Evolutionary conservation across 2,113 vertebrate genomes (phyloP), one percentile per base, ranked within the genome.

Genomic region (Erythrolamprus reginae): DNA sequence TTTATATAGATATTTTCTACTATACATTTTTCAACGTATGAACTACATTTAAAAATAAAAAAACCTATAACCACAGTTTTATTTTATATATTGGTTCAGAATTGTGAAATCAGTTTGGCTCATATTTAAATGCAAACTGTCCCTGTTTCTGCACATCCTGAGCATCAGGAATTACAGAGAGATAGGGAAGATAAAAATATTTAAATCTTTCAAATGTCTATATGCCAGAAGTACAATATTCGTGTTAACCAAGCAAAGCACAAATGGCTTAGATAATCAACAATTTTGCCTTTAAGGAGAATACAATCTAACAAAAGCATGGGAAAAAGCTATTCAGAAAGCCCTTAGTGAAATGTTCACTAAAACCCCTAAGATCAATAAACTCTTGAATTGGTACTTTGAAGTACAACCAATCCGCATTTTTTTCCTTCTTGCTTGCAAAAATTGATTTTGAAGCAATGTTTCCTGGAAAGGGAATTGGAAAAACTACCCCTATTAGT

Each of bases 321-420:
- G 84, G 82, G 91, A 93, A 87, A 92, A 92, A 92, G 92, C 87
- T 91, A 92, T 84, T 83, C 51, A 91, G 87, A 93, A 95, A 92
- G 82, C 88, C 87, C 90, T 91, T 94, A 91, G 95, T 17, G 84
- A 96, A 95, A 93, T 45, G 90, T 92, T 93, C 92, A 92, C 89
- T 83, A 95, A 93, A 93, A 90, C 94, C 92, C 1, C 19, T 5
- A 58, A 94, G 94, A 95, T 96, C 95, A 95, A 95, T 95, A 95
- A 90, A 93, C 92, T 55, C 92, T 95, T 95, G 92, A 96, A 96
- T 92, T 92, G 93, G 53, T 93, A 90, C 90, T 95, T 92, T 94
- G 89, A 96, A 93, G 89, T 93, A 95, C 89, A 95, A 91, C 88
- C 89, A 77, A 93, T 92, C 82, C 94, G 86, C 90, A 95, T 95